Evolutionary conservation across 2,797 vertebrate genomes (phyloP).

Genomic region (Buceros bicornis): DNA sequence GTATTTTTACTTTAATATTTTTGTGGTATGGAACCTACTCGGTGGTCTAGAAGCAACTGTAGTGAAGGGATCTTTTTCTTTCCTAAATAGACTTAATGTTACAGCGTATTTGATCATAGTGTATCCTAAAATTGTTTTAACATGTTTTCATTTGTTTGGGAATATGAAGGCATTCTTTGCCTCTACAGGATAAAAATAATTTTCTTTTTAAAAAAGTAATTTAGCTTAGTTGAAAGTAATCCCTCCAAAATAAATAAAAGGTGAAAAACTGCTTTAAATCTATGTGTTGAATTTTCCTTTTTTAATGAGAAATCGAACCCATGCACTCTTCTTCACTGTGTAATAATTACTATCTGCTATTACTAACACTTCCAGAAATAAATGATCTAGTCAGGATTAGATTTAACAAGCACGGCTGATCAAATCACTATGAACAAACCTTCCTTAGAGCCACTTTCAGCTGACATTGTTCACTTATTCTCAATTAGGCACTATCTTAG

Average conservation of each 20-base stretch:
- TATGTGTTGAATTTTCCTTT: slow-evolving; percentile 32
- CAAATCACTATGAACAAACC: neutral
- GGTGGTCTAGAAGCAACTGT: neutral
- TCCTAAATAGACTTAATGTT: neutral
- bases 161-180: neutral
- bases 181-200: neutral
- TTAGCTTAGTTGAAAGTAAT: neutral
- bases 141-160: neutral
- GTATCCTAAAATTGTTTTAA: neutral
- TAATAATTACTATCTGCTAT: slow-evolving; percentile 67
- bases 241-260: slow-evolving; percentile 30
- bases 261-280: slow-evolving; percentile 16
- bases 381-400: slow-evolving; percentile 42
- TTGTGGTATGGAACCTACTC: neutral
- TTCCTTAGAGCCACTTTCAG: slow-evolving; percentile 35
- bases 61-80: neutral
- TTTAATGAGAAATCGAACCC: slow-evolving; percentile 55
- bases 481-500: slow-evolving; percentile 8
- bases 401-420: slow-evolving; percentile 60
- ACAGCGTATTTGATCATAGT: neutral
- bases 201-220: neutral
- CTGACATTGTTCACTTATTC: neutral
- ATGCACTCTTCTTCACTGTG: slow-evolving; percentile 44
- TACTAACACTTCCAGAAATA: slow-evolving; percentile 66
- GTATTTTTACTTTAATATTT: neutral